Evolutionary conservation across 2,888 invertebrate species (phyloP), one percentile per base, ranked within the genome.

Genomic region (Conus canariensis): DNA sequence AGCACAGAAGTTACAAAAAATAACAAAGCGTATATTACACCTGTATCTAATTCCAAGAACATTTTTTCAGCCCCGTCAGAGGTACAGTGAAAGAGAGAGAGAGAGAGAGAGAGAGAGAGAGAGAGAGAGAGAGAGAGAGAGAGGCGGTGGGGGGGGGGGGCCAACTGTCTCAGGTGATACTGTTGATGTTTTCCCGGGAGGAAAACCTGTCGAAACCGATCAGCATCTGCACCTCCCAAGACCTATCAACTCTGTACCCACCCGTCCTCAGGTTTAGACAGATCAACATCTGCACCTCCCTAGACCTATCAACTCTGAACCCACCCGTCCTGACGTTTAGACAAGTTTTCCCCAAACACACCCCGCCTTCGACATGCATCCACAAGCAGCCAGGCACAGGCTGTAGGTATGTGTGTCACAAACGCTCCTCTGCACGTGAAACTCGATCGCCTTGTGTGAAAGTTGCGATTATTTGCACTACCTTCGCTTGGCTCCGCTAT

Each of bases 91-190:
- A 3, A 77, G 77, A 77, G 77, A 77, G 14, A 77, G 77, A 77
- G 77, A 77, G 77, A 77, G 77, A 77, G 77, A 77, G 77, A 64
- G 64, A 64, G 77, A 77, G 77, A 25, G 77, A 77, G 77, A 25
- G 77, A 77, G 77, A 64, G 60, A 64, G 60, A 64, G 60, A 64
- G 60, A 64, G 60, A 64, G 60, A 64, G 60, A 64, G 60, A 64
- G 60, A 3, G 1, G 19, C 3, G 8, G 8, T 0, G 1, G 19
- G 2, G 22, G n/a, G 70, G 70, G 70, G 70, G 22, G 3, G 3
- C 22, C 70, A 70, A 45, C 45, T 45, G 25, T 80, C 30, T 30
- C 22, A 14, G 30, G 30, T 30, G 19, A 80, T 22, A 30, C 30
- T 80, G 77, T 80, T 8, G 77, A 80, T 30, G 77, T 80, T 80